phyloP scores from a whole-genome alignment of 2,113 vertebrate genomes.

The Pedionomus torquatus region DNA sequence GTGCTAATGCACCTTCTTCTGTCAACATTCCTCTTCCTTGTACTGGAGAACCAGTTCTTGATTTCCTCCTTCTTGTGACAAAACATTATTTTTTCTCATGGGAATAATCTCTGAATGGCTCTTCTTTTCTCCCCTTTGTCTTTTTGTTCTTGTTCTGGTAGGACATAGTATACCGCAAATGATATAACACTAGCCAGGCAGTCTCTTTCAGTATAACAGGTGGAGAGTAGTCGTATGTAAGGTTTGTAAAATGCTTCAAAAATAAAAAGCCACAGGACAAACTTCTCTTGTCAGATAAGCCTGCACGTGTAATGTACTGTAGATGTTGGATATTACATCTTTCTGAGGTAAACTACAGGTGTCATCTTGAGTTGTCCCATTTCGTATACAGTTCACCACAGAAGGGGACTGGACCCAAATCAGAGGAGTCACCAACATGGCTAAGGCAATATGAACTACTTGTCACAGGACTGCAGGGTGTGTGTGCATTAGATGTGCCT shows the following conservation, averaged over 20 bases:
- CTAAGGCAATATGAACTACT: background rate
- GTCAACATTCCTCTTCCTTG: background rate
- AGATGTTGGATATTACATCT: background rate
- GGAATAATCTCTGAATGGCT: background rate
- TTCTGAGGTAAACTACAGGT: background rate
- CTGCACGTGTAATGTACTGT: fast-evolving
- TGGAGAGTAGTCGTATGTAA: background rate
- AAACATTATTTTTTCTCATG: background rate
- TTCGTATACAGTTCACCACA: background rate
- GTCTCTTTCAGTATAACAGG: background rate
- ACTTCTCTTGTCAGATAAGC: background rate
- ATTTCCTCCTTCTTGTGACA: background rate
- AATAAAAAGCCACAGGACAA: background rate
- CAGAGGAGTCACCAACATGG: too few species aligned
- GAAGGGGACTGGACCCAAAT: background rate
- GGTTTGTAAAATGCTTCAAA: background rate
- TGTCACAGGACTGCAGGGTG: background rate
- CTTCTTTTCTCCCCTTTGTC: background rate
- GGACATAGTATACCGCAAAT: background rate
- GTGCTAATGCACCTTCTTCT: background rate
- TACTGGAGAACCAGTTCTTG: background rate
- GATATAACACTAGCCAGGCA: background rate
- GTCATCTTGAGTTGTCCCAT: background rate
- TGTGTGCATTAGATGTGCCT: background rate
- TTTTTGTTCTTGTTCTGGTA: background rate